Conservation (phyloP, 2,797 vertebrate species). For the Somateria mollissima region DNA sequence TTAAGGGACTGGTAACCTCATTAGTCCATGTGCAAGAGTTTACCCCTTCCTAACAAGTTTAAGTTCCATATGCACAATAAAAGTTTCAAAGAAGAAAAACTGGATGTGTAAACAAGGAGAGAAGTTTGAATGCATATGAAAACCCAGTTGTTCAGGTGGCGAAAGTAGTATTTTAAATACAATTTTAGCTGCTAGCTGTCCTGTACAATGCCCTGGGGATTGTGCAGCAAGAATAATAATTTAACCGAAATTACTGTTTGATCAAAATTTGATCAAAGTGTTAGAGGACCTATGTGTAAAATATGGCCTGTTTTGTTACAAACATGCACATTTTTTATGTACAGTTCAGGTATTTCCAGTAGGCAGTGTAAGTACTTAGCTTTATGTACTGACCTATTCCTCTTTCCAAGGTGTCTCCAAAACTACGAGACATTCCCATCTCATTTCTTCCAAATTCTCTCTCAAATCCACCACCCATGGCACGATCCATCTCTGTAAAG, state of each 20-base stretch:
- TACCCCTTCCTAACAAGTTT: neutral
- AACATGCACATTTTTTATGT: accelerated
- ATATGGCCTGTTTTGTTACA: neutral
- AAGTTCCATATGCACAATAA: neutral
- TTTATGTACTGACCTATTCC: constrained; percentile 84
- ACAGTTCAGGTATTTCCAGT: neutral
- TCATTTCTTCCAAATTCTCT: constrained; percentile 93
- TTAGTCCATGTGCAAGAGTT: neutral
- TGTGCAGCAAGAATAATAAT: no score
- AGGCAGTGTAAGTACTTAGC: neutral
- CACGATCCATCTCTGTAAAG: constrained; percentile 89
- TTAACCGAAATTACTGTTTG: no score
- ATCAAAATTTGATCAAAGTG: neutral
- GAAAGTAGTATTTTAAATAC: no score
- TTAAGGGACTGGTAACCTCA: neutral
- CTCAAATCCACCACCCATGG: constrained; percentile 89
- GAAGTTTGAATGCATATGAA: neutral
- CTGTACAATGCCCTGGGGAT: no score
- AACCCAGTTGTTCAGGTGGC: neutral
- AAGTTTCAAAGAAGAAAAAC: neutral
- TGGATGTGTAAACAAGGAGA: neutral
- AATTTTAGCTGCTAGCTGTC: no score
- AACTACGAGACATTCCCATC: constrained; percentile 91
- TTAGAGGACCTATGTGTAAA: neutral
- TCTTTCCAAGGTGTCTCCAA: constrained; percentile 91